Evolutionary conservation across 2,797 vertebrate genomes (phyloP).

Genomic region (Momotus momota): DNA sequence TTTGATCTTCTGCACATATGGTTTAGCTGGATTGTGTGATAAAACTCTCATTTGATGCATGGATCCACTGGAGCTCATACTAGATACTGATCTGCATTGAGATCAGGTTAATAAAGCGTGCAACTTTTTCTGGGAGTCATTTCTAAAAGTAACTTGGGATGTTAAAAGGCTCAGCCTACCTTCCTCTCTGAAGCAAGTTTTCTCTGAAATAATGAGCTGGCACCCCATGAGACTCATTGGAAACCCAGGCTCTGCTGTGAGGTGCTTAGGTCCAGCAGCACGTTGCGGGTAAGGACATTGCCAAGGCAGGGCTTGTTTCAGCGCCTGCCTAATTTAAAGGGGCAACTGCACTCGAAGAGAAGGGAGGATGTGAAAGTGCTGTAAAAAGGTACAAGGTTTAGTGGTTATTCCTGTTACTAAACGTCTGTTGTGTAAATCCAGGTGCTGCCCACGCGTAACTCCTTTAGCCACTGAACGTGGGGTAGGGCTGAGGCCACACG

Average conservation of each 20-base stretch:
- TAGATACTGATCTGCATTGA: background rate
- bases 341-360: background rate
- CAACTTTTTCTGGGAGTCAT: background rate
- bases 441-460: background rate
- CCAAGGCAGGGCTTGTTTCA: background rate
- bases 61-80: background rate
- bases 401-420: background rate
- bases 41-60: background rate
- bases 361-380: background rate
- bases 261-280: background rate
- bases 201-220: slow-evolving; percentile 21
- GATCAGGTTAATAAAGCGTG: background rate
- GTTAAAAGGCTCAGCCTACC: background rate
- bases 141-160: slow-evolving; percentile 2
- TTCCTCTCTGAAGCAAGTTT: background rate
- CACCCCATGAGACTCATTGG: background rate
- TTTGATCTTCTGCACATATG: slow-evolving; percentile 15
- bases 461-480: accelerated
- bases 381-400: background rate
- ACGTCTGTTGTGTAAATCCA: background rate
- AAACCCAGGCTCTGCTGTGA: background rate
- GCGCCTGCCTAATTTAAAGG: background rate
- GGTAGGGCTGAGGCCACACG: background rate
- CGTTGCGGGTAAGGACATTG: accelerated
- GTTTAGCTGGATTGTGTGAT: background rate